Evolutionary conservation across 2,113 vertebrate species (phyloP), one percentile per base, ranked within the genome.

Genomic region (Takifugu flavidus): DNA sequence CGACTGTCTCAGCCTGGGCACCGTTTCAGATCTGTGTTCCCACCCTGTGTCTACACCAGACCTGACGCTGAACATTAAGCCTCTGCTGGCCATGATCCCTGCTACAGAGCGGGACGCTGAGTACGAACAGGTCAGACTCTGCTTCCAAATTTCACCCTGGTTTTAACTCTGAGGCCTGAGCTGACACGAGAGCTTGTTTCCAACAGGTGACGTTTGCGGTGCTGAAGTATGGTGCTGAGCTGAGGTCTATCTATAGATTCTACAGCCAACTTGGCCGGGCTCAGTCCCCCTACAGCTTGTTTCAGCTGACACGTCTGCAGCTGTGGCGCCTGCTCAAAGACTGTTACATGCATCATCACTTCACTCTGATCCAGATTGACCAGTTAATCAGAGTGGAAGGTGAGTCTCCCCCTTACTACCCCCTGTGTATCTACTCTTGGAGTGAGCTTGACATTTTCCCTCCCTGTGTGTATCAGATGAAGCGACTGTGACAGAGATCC

Each of bases 311-410:
- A 13, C 90, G 86, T 65, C 81, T 98, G 62, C 93, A 95, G 34
- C 92, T 96, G 56, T 98, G 95, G 93, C 89, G 92, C 42, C 91
- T 99, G 62, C 87, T 99, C 15, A 95, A 95, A 86, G 96, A 99
- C 70, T 97, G 96, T 34, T 59, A 31, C 4, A 67, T 96, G 34
- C 93, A 95, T 59, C 91, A 89, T 44, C 87, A 89, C 8, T 0
- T 88, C 56, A 93, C 86, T 1, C 90, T 96, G 1, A 87, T 88
- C 0, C 89, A 93, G 27, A 83, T 95, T 56, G 92, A 96, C 67
- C 82, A 78, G 28, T 61, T 93, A 0, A 53, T 94, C 59, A 64
- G 62, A 0, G 89, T 95, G 95, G 79, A 80, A 70, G 45, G 31
- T 5, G 3, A 20, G 20, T 2, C 8, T 7, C 12, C 4, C n/a